phyloP scores from a whole-genome alignment of 2,888 invertebrate genomes.

The Melanostoma scalare region DNA sequence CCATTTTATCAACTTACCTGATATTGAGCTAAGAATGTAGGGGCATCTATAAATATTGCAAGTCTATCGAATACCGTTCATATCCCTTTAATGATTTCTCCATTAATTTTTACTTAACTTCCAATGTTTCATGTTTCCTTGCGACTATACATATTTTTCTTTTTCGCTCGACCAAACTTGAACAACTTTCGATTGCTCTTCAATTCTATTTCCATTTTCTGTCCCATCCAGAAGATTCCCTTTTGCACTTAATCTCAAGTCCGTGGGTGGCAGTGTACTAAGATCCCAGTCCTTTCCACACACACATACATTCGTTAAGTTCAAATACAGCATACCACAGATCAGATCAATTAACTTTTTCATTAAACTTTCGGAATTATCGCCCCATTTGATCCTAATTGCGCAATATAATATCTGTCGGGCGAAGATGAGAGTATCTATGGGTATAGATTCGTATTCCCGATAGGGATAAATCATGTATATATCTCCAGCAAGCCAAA shows the following conservation, averaged over 20 bases:
- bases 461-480: constrained; percentile 68
- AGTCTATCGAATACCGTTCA: no score
- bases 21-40: no score
- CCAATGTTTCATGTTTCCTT: not conserved
- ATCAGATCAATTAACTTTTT: constrained; percentile 72
- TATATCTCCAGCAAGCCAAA: constrained; percentile 43
- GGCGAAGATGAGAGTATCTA: constrained; percentile 16
- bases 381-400: constrained; percentile 73
- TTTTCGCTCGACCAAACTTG: constrained; percentile 20
- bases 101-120: not conserved
- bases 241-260: constrained; percentile 47
- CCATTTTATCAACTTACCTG: no score
- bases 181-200: constrained; percentile 36
- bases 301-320: constrained; percentile 21
- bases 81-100: not conserved
- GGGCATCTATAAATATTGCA: no score
- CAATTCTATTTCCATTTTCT: constrained; percentile 28
- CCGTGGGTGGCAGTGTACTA: not conserved
- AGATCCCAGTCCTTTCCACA: constrained; percentile 12
- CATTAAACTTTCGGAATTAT: constrained; percentile 73
- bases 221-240: constrained; percentile 6
- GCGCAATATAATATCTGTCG: constrained; percentile 68
- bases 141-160: not conserved
- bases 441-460: constrained; percentile 58
- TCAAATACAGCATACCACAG: constrained; percentile 43